These are phyloP conservation scores for Dryobates pubescens DNA, from an alignment of 2,797 vertebrate species.

Conservation along the genomic window DNA sequence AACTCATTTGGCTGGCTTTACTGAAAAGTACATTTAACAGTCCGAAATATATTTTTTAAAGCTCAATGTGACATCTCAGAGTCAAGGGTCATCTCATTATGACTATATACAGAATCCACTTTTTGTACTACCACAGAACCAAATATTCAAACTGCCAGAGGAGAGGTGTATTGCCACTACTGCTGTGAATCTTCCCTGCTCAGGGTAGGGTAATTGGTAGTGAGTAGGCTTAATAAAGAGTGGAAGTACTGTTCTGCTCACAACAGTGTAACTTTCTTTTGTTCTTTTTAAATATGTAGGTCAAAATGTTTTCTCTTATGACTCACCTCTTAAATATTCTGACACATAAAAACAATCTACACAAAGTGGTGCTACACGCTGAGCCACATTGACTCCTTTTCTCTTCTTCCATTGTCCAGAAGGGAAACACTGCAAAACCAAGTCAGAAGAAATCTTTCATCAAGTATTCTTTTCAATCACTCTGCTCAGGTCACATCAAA, in stretches of 20 bases:
- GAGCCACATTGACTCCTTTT: neutral
- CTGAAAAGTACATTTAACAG: neutral
- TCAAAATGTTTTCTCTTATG: constrained; percentile 11
- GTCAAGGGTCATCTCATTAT: neutral
- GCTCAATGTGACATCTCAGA: neutral
- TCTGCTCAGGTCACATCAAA: constrained; percentile 16
- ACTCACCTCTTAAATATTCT: constrained; percentile 12
- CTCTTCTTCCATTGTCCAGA: neutral
- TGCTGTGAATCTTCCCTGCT: neutral
- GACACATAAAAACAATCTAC: neutral
- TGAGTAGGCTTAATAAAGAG: neutral
- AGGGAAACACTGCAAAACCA: constrained; percentile 1
- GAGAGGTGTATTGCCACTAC: neutral
- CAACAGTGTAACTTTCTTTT: neutral
- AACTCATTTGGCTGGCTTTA: neutral
- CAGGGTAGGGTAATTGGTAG: neutral
- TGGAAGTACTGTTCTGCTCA: neutral
- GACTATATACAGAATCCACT: neutral
- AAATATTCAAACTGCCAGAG: neutral
- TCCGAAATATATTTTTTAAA: neutral
- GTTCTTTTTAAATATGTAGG: neutral
- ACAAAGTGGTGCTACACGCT: neutral
- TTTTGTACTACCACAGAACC: neutral
- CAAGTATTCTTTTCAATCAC: neutral
- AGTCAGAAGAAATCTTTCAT: neutral